Evolutionary conservation across 2,113 vertebrate species (phyloP).

Genomic region (Apteryx mantelli): DNA sequence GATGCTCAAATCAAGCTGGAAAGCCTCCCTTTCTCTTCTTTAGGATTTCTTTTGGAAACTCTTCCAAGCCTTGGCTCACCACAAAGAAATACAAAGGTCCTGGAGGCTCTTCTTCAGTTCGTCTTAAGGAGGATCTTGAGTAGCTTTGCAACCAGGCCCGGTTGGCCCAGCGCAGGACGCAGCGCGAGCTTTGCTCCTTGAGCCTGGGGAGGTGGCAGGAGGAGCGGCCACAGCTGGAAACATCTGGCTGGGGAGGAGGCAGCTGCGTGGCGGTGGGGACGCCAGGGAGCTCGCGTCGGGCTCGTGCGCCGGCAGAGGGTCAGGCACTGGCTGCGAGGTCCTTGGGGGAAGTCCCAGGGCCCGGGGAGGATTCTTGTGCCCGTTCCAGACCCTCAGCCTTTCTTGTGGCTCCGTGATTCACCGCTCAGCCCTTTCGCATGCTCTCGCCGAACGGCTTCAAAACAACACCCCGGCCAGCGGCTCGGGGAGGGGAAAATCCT

Average conservation of each 20-base stretch:
- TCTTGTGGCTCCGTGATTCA: background rate
- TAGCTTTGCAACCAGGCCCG: accelerated
- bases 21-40: background rate
- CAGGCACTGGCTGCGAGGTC: accelerated
- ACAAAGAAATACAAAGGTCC: background rate
- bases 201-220: background rate
- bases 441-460: background rate
- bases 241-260: background rate
- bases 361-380: background rate
- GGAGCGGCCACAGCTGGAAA: background rate
- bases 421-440: background rate
- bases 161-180: background rate
- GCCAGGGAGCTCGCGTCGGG: accelerated
- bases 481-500: background rate
- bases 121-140: background rate
- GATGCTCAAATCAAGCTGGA: background rate
- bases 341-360: background rate
- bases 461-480: background rate
- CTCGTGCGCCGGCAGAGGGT: accelerated
- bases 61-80: background rate
- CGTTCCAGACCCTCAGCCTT: background rate
- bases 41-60: background rate
- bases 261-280: background rate
- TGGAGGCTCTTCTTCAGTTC: background rate
- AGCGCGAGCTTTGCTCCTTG: background rate